Evolutionary conservation across 2,113 vertebrate species (phyloP), one percentile per base, ranked within the genome.

Genomic region (Oncorhynchus masou): DNA sequence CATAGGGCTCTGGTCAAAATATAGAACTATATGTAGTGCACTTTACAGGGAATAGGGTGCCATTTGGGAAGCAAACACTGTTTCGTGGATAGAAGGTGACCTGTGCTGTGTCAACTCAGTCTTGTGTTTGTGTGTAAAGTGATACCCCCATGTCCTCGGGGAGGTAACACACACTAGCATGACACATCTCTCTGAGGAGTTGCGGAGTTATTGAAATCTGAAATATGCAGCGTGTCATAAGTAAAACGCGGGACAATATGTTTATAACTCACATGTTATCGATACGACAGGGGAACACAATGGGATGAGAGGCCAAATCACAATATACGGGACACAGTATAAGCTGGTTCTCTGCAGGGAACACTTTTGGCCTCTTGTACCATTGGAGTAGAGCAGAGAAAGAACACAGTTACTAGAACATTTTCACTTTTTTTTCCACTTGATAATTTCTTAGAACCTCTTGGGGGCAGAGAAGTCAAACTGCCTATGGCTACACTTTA

Each of bases 191-290:
- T 88, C 86, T 31, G 73, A 83, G 86, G 88, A 88, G 73, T 62
- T 48, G 59, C 83, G 67, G 79, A 73, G 87, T 54, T 76, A 89
- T 83, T 86, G 83, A 90, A 85, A 88, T 81, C 73, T 85, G 81
- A 90, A 89, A 90, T 83, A 90, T 86, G 86, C 83, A 79, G 79
- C 67, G 45, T 82, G 81, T 84, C 79, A 74, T 51, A 74, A 83
- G 74, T 86, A 89, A 88, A 89, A 85, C 78, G 77, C 76, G 70
- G 70, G 76, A 91, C 88, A 91, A 88, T 48, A 84, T 34, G 79
- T 88, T 83, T 74, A 80, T 83, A 82, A 91, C 78, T 87, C 86
- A 73, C 79, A 65, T 75, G 89, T 80, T 71, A 91, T 64, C 73
- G 89, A 91, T 85, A 91, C 86, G 34, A 74, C 81, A 64, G 54